phyloP scores from a whole-genome alignment of 2,888 invertebrate species.

The Tuta absoluta region DNA sequence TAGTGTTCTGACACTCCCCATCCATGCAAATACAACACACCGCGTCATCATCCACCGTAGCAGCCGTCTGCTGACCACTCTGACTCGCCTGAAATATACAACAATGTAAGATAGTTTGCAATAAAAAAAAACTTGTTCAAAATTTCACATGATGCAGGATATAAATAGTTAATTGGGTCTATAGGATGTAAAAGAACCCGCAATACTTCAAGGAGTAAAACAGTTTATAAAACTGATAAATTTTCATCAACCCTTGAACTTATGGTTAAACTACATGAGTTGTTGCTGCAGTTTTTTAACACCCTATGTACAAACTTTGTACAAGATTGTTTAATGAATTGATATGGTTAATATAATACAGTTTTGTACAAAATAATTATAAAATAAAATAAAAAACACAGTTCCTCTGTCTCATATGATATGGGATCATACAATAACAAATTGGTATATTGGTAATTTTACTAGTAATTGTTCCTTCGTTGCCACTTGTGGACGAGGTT shows the following conservation, averaged over 20 bases:
- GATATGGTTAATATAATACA: no score
- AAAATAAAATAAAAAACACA: not conserved
- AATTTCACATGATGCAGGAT: not conserved
- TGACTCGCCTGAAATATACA: slow-evolving; percentile 81
- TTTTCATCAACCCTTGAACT: no score
- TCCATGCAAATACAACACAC: slow-evolving; percentile 99
- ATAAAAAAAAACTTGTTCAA: not conserved
- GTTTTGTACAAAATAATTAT: not conserved
- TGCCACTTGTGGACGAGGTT: not conserved
- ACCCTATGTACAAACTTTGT: no score
- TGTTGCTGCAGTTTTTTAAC: no score
- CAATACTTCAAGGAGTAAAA: no score
- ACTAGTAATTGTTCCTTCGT: not conserved
- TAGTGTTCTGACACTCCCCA: slow-evolving; percentile 99
- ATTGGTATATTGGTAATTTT: slow-evolving; percentile 1
- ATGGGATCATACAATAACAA: slow-evolving; percentile 16
- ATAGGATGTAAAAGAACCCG: no score
- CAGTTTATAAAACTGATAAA: no score
- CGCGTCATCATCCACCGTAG: slow-evolving; percentile 97
- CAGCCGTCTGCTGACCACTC: slow-evolving; percentile 85
- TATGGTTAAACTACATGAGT: no score
- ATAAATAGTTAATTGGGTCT: no score
- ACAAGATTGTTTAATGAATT: no score
- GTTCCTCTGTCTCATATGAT: not conserved
- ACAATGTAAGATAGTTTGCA: not conserved